Conservation (phyloP, 2,888 invertebrate species). For the Labia minor region DNA sequence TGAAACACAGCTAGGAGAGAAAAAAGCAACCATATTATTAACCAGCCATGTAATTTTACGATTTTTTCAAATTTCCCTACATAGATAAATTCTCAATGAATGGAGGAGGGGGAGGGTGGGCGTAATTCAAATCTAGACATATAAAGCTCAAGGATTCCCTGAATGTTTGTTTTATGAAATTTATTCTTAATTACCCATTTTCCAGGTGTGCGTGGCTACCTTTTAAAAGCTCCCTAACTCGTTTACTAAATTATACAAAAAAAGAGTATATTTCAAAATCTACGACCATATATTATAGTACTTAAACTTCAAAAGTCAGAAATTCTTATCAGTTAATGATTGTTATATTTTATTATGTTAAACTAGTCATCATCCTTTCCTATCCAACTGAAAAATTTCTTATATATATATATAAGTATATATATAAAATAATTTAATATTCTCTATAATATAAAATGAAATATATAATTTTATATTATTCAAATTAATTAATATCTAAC, state of each 20-base stretch:
- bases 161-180: neutral
- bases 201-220: constrained; percentile 8
- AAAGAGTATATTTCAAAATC: neutral
- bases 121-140: neutral
- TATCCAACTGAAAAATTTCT: neutral
- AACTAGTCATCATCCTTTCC: neutral
- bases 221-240: neutral
- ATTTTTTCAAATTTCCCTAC: neutral
- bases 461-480: constrained; percentile 13
- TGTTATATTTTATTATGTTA: constrained; percentile 1
- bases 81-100: neutral
- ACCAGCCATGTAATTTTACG: constrained; percentile 1
- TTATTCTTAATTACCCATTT: neutral
- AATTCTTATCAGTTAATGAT: constrained; percentile 1
- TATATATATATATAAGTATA: neutral
- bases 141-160: neutral
- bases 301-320: neutral
- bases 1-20: neutral
- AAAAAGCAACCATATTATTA: constrained; percentile 4
- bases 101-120: no score
- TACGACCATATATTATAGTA: neutral
- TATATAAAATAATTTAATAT: neutral
- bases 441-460: no score
- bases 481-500: neutral
- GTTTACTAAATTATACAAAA: neutral